Conservation (phyloP, 2,113 vertebrate genomes). For the Emberiza fucata region DNA sequence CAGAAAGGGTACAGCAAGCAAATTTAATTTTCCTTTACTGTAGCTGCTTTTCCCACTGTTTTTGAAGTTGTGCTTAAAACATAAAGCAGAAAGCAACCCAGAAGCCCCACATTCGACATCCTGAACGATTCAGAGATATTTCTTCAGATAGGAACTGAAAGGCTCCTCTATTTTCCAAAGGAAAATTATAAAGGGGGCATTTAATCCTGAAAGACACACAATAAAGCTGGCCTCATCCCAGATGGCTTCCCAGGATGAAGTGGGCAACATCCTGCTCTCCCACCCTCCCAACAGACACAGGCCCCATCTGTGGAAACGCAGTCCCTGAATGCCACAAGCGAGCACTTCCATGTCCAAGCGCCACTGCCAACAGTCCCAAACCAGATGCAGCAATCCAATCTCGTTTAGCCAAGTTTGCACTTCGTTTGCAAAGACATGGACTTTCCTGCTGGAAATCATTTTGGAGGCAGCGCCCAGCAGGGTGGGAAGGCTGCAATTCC, state of each 20-base stretch:
- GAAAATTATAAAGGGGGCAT: neutral
- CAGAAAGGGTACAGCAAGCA: neutral
- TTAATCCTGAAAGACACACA: neutral
- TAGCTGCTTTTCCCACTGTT: neutral
- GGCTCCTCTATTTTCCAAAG: neutral
- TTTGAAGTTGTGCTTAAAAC: neutral
- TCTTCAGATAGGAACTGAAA: neutral
- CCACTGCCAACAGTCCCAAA: neutral
- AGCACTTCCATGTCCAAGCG: accelerated
- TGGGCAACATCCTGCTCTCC: neutral
- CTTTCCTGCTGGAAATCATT: neutral
- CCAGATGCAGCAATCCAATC: neutral
- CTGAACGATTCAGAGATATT: neutral
- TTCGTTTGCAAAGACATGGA: accelerated
- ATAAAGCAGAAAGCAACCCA: neutral
- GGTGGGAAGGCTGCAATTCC: accelerated
- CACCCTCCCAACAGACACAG: neutral
- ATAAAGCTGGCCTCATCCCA: neutral
- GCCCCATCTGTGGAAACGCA: accelerated
- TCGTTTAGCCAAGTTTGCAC: neutral
- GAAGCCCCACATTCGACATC: neutral
- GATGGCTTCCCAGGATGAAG: neutral
- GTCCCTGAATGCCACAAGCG: accelerated
- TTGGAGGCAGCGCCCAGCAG: accelerated
- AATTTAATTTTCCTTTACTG: neutral